Base-by-base conservation (phyloP, 1,140 invertebrate genomes). In the Neotoxoptera formosana region DNA sequence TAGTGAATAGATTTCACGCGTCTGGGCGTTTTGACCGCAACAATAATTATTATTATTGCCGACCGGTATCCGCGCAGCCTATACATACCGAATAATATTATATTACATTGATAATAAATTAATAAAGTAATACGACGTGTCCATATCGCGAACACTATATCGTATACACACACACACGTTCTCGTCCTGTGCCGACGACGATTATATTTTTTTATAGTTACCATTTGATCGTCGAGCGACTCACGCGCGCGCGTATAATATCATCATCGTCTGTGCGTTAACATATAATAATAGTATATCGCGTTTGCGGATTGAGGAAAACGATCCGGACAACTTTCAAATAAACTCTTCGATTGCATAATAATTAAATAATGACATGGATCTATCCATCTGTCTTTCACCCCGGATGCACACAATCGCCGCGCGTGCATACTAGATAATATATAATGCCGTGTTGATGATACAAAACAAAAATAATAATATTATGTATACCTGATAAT, bases 41-140 rank as follows among this genome's bases (percentile, higher is more conserved):
- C 21, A 23, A 21, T 21, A 53, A 53, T 53, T n/a, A n/a, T n/a
- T n/a, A n/a, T 48, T 60, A 76, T 76, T 76, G 60, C 30, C n/a
- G n/a, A 6, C 4, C 14, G 11, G 60, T 17, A n/a, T n/a, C 3
- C n/a, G 14, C 25, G 25, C 60, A 76, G 30, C 60, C 60, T 76
- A n/a, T n/a, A 76, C 14, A 76, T 76, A 76, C 14, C 30, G 60
- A n/a, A 76, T 76, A 76, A 67, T 67, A 8, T 41, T 41, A 30
- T 60, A n/a, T n/a, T 53, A 53, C n/a, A 76, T 76, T 76, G n/a
- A 76, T 76, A 76, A 76, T 76, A 34, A 76, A 76, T n/a, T 76
- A n/a, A 76, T 17, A 34, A 76, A 76, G n/a, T 76, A n/a, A 76
- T 17, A 17, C 60, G 14, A 17, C n/a, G 25, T 67, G 60, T 76